Percentiles rank a stretch among this genome's conserved stretches.
phyloP scores from a whole-genome alignment of 2,113 vertebrate species.

The Podarcis cretensis region DNA sequence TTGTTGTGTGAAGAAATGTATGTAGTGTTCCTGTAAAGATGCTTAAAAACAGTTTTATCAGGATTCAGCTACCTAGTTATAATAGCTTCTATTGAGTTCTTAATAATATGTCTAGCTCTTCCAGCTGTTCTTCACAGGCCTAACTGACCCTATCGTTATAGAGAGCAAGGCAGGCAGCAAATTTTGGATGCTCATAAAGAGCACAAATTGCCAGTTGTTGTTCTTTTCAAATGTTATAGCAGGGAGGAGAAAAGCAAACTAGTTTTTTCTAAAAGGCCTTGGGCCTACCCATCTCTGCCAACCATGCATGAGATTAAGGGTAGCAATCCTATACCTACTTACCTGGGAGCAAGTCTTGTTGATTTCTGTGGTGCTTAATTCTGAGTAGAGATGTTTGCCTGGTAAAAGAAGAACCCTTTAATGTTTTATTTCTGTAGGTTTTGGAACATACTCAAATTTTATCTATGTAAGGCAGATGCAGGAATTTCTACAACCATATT shows the following conservation, averaged over 20 bases:
- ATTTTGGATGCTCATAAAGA: neutral
- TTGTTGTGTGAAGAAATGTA: neutral
- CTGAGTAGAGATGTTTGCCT: no score
- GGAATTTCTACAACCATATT: neutral
- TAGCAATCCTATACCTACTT: no score
- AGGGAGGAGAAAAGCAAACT: neutral
- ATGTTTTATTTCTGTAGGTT: constrained; percentile 36
- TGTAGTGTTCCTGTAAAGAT: neutral
- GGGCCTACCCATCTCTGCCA: neutral
- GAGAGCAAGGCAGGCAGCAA: neutral
- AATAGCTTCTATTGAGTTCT: constrained; percentile 19
- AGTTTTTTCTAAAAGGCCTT: neutral
- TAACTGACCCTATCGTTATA: neutral
- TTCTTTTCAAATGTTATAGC: neutral
- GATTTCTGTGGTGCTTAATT: no score
- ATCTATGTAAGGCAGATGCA: neutral
- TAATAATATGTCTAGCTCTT: neutral
- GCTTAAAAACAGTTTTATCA: neutral
- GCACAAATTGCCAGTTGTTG: neutral
- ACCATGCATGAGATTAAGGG: constrained; percentile 4
- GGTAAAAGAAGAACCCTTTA: constrained; percentile 18
- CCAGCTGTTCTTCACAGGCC: neutral
- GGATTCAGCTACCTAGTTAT: neutral
- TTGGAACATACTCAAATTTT: constrained; percentile 5
- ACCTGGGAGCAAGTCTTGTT: no score